These are phyloP conservation scores for Aricia agestis DNA, from an alignment of 1,140 invertebrate species.

Conservation along the genomic window DNA sequence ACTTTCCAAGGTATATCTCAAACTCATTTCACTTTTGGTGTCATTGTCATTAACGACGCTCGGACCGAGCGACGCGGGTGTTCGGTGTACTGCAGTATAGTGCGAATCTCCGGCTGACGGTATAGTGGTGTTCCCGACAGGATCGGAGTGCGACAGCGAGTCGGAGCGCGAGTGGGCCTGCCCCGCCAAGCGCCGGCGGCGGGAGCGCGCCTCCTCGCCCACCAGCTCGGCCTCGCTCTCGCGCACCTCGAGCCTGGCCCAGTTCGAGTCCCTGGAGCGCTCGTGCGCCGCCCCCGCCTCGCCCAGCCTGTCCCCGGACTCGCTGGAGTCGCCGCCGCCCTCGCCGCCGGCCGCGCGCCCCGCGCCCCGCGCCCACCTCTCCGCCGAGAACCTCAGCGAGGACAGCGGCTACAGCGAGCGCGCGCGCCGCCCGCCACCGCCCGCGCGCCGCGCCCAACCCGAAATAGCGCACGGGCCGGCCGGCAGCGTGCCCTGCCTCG, in stretches of 20 bases:
- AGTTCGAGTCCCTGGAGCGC: constrained; percentile 87
- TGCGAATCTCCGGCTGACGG: constrained; percentile 32
- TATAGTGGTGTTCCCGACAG: constrained; percentile 61
- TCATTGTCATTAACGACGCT: constrained; percentile 64
- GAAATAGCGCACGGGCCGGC: constrained; percentile 55
- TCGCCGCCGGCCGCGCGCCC: constrained; percentile 59
- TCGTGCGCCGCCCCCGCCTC: constrained; percentile 77
- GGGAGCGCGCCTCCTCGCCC: constrained; percentile 62
- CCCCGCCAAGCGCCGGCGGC: constrained; percentile 85
- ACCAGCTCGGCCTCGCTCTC: constrained; percentile 76
- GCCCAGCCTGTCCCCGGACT: constrained; percentile 65
- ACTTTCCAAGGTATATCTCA: constrained; percentile 38
- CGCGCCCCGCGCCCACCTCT: constrained; percentile 74
- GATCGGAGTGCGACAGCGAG: constrained; percentile 73
- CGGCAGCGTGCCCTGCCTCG: constrained; percentile 60
- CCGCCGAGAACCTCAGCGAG: constrained; percentile 84
- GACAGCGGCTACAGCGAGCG: constrained; percentile 83
- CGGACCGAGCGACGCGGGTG: constrained; percentile 32
- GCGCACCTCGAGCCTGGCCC: constrained; percentile 85
- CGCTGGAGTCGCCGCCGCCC: constrained; percentile 61
- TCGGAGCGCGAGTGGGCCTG: constrained; percentile 87
- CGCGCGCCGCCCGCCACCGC: constrained; percentile 53
- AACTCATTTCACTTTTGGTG: constrained; percentile 36
- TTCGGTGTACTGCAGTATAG: constrained; percentile 6
- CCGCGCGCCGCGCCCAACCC: constrained; percentile 47